Conservation (phyloP, 1,140 invertebrate species). For the Venturia canescens region DNA sequence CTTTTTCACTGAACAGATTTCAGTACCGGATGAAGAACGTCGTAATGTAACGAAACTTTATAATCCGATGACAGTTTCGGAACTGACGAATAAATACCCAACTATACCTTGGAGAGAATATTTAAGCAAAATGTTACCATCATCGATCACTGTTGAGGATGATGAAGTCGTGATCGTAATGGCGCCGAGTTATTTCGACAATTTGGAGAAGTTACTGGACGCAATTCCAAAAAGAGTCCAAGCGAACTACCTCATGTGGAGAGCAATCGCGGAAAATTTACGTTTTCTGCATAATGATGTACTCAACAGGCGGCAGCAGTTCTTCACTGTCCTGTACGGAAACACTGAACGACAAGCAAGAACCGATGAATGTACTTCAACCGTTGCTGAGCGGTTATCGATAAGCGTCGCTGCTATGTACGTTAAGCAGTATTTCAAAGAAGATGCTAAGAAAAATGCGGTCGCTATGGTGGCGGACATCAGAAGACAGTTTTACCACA, state of each 20-base stretch:
- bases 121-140: constrained; percentile 75
- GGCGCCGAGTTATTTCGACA: constrained; percentile 79
- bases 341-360: constrained; percentile 85
- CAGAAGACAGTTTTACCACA: constrained; percentile 77
- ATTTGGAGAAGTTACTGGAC: constrained; percentile 77
- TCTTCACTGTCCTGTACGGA: constrained; percentile 85
- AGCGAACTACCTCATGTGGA: constrained; percentile 91
- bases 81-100: constrained; percentile 76
- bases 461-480: constrained; percentile 84
- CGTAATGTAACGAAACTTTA: constrained; percentile 82
- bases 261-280: constrained; percentile 84
- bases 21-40: constrained; percentile 80
- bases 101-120: constrained; percentile 79
- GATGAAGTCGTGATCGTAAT: constrained; percentile 80
- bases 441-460: constrained; percentile 77
- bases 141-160: constrained; percentile 56
- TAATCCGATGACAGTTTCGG: constrained; percentile 80
- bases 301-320: constrained; percentile 84
- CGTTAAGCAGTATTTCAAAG: constrained; percentile 78
- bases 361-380: constrained; percentile 91
- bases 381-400: constrained; percentile 84
- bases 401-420: constrained; percentile 82
- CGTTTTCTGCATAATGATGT: constrained; percentile 86
- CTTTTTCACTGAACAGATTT: constrained; percentile 76
- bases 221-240: constrained; percentile 80